phyloP scores from a whole-genome alignment of 2,113 vertebrate species.

The Trinectes maculatus region DNA sequence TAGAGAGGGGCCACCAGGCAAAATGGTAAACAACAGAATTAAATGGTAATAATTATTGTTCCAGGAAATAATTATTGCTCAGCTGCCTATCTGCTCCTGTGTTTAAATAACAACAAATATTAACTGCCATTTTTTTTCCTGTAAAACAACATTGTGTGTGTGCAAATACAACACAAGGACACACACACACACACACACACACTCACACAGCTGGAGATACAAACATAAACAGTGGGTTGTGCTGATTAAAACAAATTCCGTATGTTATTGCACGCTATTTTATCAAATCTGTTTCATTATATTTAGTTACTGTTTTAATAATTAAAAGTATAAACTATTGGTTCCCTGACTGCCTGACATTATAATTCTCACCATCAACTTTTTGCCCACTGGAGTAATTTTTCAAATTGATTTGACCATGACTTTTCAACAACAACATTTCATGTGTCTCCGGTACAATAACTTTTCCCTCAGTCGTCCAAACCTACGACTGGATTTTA shows the following conservation, averaged over 20 bases:
- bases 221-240: conserved; percentile 18
- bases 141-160: conserved; percentile 5
- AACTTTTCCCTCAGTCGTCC: conserved; percentile 7
- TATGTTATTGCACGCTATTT: background rate
- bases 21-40: conserved; percentile 76
- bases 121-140: conserved; percentile 45
- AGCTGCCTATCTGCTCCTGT: conserved; percentile 66
- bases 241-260: conserved; percentile 4
- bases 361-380: background rate
- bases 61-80: conserved; percentile 80
- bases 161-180: conserved; percentile 39
- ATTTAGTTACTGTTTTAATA: background rate
- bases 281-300: background rate
- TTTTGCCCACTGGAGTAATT: background rate
- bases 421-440: background rate
- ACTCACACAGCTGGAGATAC: conserved; percentile 22
- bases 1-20: conserved; percentile 72
- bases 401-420: background rate
- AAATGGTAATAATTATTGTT: conserved; percentile 81
- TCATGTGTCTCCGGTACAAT: too few species aligned
- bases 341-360: too few species aligned
- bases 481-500: conserved; percentile 42
- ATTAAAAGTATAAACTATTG: too few species aligned
- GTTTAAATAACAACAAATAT: conserved; percentile 75
- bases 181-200: conserved; percentile 5